phyloP scores from a whole-genome alignment of 2,113 vertebrate species.

The Colaptes auratus region DNA sequence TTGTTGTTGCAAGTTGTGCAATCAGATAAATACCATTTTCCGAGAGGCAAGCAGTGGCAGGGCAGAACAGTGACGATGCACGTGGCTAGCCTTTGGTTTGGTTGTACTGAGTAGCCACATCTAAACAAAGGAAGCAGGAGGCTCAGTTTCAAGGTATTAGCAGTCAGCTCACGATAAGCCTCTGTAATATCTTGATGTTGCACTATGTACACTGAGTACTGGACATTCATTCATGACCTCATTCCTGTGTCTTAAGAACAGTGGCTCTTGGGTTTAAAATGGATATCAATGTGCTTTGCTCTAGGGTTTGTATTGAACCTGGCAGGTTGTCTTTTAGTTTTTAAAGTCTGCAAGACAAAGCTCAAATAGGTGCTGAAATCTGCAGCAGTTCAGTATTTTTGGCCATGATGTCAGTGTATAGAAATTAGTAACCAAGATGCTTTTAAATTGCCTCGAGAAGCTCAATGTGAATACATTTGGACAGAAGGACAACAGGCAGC shows the following conservation, averaged over 20 bases:
- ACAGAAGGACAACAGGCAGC: not conserved
- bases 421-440: not conserved
- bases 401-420: not conserved
- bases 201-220: not conserved
- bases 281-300: not conserved
- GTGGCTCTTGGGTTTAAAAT: not conserved
- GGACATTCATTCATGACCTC: not conserved
- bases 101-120: not conserved
- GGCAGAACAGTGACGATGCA: not conserved
- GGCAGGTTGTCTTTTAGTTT: not conserved
- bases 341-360: not conserved
- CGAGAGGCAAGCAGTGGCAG: not conserved
- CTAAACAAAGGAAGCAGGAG: not conserved
- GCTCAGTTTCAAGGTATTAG: not conserved
- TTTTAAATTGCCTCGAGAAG: not conserved
- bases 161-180: not conserved
- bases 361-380: not conserved
- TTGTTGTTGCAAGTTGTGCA: not conserved
- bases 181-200: not conserved
- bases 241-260: not conserved
- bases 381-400: not conserved
- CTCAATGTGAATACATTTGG: not conserved
- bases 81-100: not conserved
- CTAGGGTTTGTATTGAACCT: not conserved
- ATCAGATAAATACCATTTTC: not conserved